Evolutionary conservation across 2,888 invertebrate species (phyloP), one percentile per base, ranked within the genome.

Genomic region (Lypha dubia): DNA sequence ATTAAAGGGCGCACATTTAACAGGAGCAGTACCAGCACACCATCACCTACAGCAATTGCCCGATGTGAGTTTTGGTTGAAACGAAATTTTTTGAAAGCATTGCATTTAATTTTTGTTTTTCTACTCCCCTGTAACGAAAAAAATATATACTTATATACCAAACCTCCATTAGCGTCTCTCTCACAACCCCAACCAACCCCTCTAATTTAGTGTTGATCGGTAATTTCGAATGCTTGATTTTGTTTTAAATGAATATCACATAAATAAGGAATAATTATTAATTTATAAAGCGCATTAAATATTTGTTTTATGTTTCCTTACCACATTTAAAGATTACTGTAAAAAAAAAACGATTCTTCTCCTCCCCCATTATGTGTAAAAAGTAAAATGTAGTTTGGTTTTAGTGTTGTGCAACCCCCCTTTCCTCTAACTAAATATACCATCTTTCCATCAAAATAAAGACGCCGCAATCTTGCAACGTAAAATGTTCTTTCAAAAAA

Each of bases 11-110:
- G 91, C 92, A 89, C 92, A 92, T 90, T 91, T 92, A 88, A 88
- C 87, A 90, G 92, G 92, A 90, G 91, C 92, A 89, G 88, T 92
- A 90, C 92, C 92, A 90, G 90, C 90, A 89, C 92, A 92, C 90
- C 92, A 92, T 90, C 92, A 92, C 90, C 92, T 92, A 89, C 92
- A 92, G 89, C 92, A 92, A 89, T 89, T 92, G 89, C 90, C 92
- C 90, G 92, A 92, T 91, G 92, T 92, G 92, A 92, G 92, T 92
- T 92, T 90, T 90, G 88, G 88, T 88, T 89, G 87, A 88, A n/a
- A 84, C 81, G 80, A 84, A 84, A 84, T 81, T 84, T 81, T 81
- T 84, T 84, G 77, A 84, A 83, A 79, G 85, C 71, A 79, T 85
- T 85, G 83, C 79, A 85, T 83, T 79, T 62, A 79, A n/a, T 75